Evolutionary conservation across 1,140 invertebrate genomes (phyloP), one percentile per base, ranked within the genome.

Genomic region (Brachionus rubens): DNA sequence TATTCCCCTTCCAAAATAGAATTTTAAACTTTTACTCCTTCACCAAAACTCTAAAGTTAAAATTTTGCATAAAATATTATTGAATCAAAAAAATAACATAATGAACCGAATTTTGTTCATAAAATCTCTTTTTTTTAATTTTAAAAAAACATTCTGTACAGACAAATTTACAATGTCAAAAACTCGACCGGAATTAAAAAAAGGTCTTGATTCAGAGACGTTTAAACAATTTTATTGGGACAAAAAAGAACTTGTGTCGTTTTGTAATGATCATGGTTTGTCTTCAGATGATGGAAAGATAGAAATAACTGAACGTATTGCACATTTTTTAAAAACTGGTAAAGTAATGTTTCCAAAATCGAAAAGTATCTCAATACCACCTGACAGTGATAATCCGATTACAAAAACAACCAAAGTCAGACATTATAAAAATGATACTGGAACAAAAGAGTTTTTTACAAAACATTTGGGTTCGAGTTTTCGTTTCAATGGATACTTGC

Each of bases 181-280:
- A 54, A 54, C n/a, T n/a, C n/a, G 50, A 5, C 50, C 50, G 30
- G 50, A 54, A 26, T 28, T 54, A 54, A 54, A 54, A 14, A 54
- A 54, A 54, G 24, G n/a, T 26, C 24, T 14, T 12, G 5, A 26
- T 54, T 21, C 14, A 21, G 50, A 54, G 5, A 26, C 30, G 24
- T 54, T 54, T 54, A 54, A 54, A 54, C 50, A 54, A 54, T 54
- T 54, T 54, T 54, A 54, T 26, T 54, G 50, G 50, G 50, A 54
- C n/a, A 54, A 54, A 12, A 54, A 54, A 28, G 50, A 54, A 54
- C 50, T 54, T 3, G 50, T 54, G 21, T 6, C 50, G 2, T 54
- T 54, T 26, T 54, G 50, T 54, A 54, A 54, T 54, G 30, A 54
- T 26, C 9, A 54, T 54, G 50, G 50, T 54, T 28, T 54, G n/a